phyloP scores from a whole-genome alignment of 2,888 invertebrate genomes.

The Callyntrura sp. region DNA sequence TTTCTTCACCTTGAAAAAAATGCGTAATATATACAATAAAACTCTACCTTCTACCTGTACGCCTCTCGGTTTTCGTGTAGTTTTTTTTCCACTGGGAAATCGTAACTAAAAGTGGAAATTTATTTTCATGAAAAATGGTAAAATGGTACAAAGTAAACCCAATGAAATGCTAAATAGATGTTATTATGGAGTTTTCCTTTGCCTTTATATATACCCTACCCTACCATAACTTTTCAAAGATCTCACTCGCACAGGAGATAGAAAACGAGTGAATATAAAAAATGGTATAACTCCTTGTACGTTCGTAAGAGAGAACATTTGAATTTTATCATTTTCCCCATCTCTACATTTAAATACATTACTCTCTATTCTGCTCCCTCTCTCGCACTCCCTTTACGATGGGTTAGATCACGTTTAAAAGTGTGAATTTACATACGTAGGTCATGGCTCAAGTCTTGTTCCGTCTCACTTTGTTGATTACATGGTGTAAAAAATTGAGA shows the following conservation, averaged over 20 bases:
- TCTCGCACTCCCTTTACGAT: not conserved
- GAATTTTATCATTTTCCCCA: slow-evolving; percentile 58
- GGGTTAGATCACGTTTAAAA: not conserved
- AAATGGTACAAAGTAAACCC: not conserved
- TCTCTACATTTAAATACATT: slow-evolving; percentile 14
- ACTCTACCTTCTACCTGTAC: not conserved
- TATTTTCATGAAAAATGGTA: not conserved
- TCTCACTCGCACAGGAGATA: not conserved
- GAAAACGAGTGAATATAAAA: slow-evolving; percentile 22
- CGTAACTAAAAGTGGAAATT: not conserved
- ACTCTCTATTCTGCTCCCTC: not conserved
- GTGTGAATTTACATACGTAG: slow-evolving; percentile 48
- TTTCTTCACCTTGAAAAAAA: not conserved
- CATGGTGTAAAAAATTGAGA: slow-evolving; percentile 20
- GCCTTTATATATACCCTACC: not conserved
- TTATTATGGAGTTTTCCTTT: too few species aligned
- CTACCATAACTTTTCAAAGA: slow-evolving; percentile 33
- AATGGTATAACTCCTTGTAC: slow-evolving; percentile 2
- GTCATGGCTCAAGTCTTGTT: slow-evolving; percentile 28
- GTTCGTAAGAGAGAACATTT: slow-evolving; percentile 32
- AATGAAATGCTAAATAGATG: too few species aligned
- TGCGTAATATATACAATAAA: not conserved
- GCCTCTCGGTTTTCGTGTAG: too few species aligned
- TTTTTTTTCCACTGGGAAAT: too few species aligned
- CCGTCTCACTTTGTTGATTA: slow-evolving; percentile 35